A percentile compares a stretch with the other conserved stretches of the same genome.
phyloP scores from a whole-genome alignment of 1,140 invertebrate genomes.

The Conopomorpha cramerella region DNA sequence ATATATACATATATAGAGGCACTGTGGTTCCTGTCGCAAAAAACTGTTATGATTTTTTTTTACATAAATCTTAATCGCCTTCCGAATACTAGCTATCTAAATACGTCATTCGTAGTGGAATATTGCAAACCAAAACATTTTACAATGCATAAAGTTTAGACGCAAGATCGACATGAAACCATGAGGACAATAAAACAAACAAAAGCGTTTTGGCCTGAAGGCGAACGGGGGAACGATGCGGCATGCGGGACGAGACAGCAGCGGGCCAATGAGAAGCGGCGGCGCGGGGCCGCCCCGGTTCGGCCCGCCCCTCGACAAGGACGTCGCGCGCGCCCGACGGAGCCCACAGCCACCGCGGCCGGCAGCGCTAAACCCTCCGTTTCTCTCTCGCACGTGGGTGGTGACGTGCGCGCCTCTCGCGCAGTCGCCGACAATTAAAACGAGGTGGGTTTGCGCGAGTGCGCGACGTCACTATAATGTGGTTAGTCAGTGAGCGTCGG shows the following conservation, averaged over 20 bases:
- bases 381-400: constrained; percentile 41
- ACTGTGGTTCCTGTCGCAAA: no score
- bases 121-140: constrained; percentile 55
- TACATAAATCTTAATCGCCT: no score
- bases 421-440: constrained; percentile 56
- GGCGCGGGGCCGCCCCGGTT: constrained; percentile 9
- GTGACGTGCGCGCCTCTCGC: constrained; percentile 30
- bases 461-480: constrained; percentile 51
- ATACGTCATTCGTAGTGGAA: constrained; percentile 34
- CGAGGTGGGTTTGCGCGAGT: constrained; percentile 36
- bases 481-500: constrained; percentile 55
- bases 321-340: no score
- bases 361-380: constrained; percentile 39
- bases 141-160: constrained; percentile 59
- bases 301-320: constrained; percentile 26
- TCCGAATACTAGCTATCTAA: no score
- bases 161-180: constrained; percentile 52
- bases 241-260: no score
- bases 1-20: no score
- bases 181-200: constrained; percentile 59
- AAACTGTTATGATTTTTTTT: no score
- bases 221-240: no score
- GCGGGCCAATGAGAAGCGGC: constrained; percentile 27
- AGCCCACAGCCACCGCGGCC: constrained; percentile 15
- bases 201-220: constrained; percentile 40